phyloP scores from a whole-genome alignment of 1,140 invertebrate species.

The Trachymyrmex cornetzi region DNA sequence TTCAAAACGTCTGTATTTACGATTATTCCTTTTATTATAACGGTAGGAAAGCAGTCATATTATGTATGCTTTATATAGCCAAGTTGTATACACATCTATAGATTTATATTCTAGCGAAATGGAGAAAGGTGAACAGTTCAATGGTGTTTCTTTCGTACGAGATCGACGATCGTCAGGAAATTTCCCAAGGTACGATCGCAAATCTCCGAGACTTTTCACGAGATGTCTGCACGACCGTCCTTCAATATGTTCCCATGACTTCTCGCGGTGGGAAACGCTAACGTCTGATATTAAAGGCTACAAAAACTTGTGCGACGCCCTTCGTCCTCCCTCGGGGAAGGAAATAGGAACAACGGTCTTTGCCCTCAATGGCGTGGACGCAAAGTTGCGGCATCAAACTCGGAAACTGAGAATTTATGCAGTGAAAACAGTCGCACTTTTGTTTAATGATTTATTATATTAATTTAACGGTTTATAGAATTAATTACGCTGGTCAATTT shows the following conservation, averaged over 20 bases:
- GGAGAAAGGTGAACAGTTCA: slow-evolving; percentile 1
- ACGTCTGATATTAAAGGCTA: slow-evolving; percentile 84
- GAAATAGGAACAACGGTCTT: slow-evolving; percentile 82
- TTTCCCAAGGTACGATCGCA: slow-evolving; percentile 72
- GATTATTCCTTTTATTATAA: neutral
- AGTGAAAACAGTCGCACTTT: slow-evolving; percentile 14
- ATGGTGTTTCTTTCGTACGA: slow-evolving; percentile 20
- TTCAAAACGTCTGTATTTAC: neutral
- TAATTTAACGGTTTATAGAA: slow-evolving; percentile 48
- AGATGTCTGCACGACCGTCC: slow-evolving; percentile 59
- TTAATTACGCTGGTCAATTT: slow-evolving; percentile 57
- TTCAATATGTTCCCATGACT: slow-evolving; percentile 76
- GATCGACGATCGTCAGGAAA: slow-evolving; percentile 31
- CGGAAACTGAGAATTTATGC: slow-evolving; percentile 26
- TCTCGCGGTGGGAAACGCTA: slow-evolving; percentile 85
- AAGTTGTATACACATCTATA: neutral
- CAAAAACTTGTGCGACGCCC: slow-evolving; percentile 81
- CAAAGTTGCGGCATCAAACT: neutral
- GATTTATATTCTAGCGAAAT: neutral
- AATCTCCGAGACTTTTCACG: slow-evolving; percentile 77
- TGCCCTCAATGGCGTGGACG: slow-evolving; percentile 78
- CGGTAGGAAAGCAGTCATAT: neutral
- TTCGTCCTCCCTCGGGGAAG: slow-evolving; percentile 75
- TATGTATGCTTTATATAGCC: neutral
- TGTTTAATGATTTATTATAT: slow-evolving; percentile 45